A percentile compares a stretch with the other conserved stretches of the same genome.
Evolutionary conservation across 1,140 invertebrate genomes (phyloP).

Genomic region (Druon quercuslanigerum): DNA sequence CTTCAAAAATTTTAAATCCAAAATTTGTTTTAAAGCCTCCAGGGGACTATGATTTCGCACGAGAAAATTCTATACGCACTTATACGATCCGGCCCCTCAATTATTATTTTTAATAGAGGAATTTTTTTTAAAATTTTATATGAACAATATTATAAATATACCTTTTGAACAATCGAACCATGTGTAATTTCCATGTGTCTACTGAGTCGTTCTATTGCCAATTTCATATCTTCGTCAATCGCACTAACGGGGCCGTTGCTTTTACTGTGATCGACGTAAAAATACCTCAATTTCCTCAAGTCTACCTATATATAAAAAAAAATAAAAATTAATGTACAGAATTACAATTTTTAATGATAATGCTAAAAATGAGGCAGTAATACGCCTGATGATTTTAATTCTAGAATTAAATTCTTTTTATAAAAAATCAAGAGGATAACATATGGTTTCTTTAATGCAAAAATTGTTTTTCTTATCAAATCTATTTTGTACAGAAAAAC

Average conservation of each 20-base stretch:
- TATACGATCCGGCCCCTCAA: no score
- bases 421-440: background rate
- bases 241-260: constrained; percentile 78
- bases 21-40: no score
- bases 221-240: constrained; percentile 81
- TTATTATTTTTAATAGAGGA: background rate
- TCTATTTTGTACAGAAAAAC: no score
- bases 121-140: background rate
- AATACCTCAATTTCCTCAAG: constrained; percentile 83
- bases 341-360: no score
- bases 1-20: no score
- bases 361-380: no score
- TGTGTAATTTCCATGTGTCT: constrained; percentile 78
- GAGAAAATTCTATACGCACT: no score
- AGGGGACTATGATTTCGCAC: no score
- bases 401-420: constrained; percentile 1
- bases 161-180: constrained; percentile 77
- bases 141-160: constrained; percentile 53
- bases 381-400: background rate
- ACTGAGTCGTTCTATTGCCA: constrained; percentile 81
- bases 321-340: constrained; percentile 13
- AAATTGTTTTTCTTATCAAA: no score
- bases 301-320: constrained; percentile 76
- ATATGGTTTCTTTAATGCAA: no score
- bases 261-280: constrained; percentile 86